These are phyloP conservation scores for Drosophila bocqueti DNA, from an alignment of 1,140 invertebrate species.

Conservation along the genomic window DNA sequence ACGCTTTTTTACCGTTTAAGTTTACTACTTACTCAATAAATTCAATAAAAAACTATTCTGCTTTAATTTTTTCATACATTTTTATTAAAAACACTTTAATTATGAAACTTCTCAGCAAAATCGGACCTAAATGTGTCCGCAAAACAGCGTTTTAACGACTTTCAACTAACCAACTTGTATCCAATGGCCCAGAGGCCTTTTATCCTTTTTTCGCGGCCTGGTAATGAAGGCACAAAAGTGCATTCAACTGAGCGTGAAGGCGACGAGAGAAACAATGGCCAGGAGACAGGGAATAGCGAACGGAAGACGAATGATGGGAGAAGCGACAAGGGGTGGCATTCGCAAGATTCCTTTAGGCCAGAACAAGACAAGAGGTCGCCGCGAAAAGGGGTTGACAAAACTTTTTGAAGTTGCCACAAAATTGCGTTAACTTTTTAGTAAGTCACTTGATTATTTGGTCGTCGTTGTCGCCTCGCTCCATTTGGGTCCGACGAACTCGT, in stretches of 20 bases:
- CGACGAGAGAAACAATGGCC: slow-evolving; percentile 19
- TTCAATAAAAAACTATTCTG: too few species aligned
- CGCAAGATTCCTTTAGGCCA: slow-evolving; percentile 16
- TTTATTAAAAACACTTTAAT: not conserved
- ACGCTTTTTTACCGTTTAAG: too few species aligned
- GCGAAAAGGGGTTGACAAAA: slow-evolving; percentile 63
- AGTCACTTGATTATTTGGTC: slow-evolving; percentile 77
- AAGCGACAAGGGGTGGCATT: slow-evolving; percentile 9
- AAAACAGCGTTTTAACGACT: not conserved
- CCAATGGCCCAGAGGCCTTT: slow-evolving; percentile 15
- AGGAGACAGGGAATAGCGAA: slow-evolving; percentile 1
- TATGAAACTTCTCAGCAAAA: not conserved
- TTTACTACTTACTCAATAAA: too few species aligned
- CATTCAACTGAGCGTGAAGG: slow-evolving; percentile 78
- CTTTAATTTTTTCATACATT: too few species aligned
- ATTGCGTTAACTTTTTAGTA: slow-evolving; percentile 82
- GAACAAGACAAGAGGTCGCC: slow-evolving; percentile 11
- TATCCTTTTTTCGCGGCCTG: slow-evolving; percentile 21
- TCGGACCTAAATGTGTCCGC: not conserved
- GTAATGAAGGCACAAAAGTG: slow-evolving; percentile 64
- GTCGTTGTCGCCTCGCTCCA: slow-evolving; percentile 31
- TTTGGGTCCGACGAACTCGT: slow-evolving; percentile 19
- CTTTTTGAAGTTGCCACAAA: slow-evolving; percentile 81
- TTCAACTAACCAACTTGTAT: slow-evolving; percentile 23
- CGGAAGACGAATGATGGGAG: slow-evolving; percentile 1